These are phyloP conservation scores for Pituophis catenifer DNA, from an alignment of 2,113 vertebrate species.

Conservation along the genomic window DNA sequence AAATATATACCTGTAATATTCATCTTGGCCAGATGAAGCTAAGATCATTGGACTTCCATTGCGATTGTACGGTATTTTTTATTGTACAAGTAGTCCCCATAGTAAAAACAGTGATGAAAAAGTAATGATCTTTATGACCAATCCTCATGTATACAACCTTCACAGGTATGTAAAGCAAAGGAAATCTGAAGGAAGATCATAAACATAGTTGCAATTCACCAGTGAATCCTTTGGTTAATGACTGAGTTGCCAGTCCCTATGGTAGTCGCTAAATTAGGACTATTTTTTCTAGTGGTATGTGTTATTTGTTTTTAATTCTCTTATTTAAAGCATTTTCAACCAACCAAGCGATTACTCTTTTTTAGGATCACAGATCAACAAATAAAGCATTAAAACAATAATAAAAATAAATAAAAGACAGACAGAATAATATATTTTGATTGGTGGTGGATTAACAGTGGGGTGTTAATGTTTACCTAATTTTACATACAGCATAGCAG, in stretches of 20 bases:
- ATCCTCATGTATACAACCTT: neutral
- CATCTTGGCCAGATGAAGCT: neutral
- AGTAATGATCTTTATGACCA: neutral
- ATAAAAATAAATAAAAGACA: neutral
- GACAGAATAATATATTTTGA: neutral
- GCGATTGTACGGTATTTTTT: neutral
- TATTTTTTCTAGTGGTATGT: neutral
- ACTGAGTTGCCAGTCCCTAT: neutral
- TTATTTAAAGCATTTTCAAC: neutral
- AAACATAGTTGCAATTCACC: neutral
- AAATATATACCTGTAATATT: neutral
- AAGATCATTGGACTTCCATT: neutral
- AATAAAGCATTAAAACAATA: neutral
- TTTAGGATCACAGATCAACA: neutral
- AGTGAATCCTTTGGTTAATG: neutral
- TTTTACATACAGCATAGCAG: neutral
- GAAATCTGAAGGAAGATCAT: neutral
- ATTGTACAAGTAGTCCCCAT: neutral
- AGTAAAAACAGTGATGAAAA: neutral
- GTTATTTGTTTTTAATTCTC: neutral
- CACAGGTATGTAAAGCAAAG: neutral
- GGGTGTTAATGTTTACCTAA: neutral
- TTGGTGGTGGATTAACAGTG: neutral
- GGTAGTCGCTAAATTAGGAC: neutral
- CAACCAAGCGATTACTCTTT: no score